These are phyloP conservation scores for Drosophila mimica DNA, from an alignment of 2,888 invertebrate genomes.

Conservation along the genomic window DNA sequence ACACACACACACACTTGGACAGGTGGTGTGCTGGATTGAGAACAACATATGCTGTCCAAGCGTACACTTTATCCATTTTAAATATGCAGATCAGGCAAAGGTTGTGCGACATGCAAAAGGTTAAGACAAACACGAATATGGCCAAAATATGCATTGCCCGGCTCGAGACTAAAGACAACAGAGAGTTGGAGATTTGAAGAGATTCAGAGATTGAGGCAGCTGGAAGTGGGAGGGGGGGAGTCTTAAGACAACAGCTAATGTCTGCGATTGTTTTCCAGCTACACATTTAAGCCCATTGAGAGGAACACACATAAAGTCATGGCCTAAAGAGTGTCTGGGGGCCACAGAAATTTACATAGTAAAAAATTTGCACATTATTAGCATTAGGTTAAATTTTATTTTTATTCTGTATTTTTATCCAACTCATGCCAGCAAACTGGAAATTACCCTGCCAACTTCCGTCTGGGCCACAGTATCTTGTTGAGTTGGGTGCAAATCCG, in stretches of 20 bases:
- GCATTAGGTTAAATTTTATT: slow-evolving; percentile 65
- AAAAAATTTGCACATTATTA: slow-evolving; percentile 71
- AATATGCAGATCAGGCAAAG: slow-evolving; percentile 72
- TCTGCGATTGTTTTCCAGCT: slow-evolving; percentile 34
- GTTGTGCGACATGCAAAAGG: slow-evolving; percentile 57
- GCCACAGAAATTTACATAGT: slow-evolving; percentile 15
- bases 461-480: neutral
- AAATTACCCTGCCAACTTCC: slow-evolving; percentile 4
- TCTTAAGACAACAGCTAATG: slow-evolving; percentile 33
- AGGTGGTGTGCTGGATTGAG: slow-evolving; percentile 33
- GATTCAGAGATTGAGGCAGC: neutral
- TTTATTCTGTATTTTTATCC: slow-evolving; percentile 39
- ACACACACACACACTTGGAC: slow-evolving; percentile 19
- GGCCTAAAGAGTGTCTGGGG: slow-evolving; percentile 58
- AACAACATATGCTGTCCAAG: slow-evolving; percentile 46
- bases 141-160: slow-evolving; percentile 40
- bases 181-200: neutral
- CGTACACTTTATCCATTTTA: slow-evolving; percentile 62
- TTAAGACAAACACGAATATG: slow-evolving; percentile 58
- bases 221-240: neutral
- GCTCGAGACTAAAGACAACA: neutral
- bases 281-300: slow-evolving; percentile 37
- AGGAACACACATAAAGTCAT: slow-evolving; percentile 26
- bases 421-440: slow-evolving; percentile 7
- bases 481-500: slow-evolving; percentile 69